Evolutionary conservation across 2,113 vertebrate species (phyloP).

Genomic region (Pao palembangensis): DNA sequence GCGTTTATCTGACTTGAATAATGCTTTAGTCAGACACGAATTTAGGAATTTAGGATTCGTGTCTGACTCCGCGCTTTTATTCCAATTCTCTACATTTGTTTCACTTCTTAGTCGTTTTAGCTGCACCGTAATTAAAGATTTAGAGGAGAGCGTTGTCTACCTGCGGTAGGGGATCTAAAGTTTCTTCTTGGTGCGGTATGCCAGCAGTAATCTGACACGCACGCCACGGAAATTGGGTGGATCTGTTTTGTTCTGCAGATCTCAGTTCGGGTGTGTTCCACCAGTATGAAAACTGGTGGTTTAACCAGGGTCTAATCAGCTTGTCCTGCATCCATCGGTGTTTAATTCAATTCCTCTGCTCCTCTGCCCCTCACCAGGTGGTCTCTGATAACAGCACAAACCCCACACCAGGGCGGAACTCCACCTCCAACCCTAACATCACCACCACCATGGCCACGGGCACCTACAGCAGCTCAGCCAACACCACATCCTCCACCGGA

Average conservation of each 20-base stretch:
- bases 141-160: constrained; percentile 42
- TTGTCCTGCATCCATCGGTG: not conserved
- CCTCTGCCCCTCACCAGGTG: constrained; percentile 50
- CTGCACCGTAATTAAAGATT: constrained; percentile 60
- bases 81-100: not conserved
- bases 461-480: constrained; percentile 41
- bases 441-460: constrained; percentile 45
- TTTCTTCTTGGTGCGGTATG: constrained; percentile 49
- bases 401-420: constrained; percentile 26
- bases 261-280: not conserved
- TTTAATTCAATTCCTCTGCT: not conserved
- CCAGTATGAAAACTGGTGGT: too few species aligned
- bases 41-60: too few species aligned
- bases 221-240: not conserved
- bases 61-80: not conserved
- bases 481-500: constrained; percentile 46
- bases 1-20: too few species aligned
- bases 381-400: constrained; percentile 42
- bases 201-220: constrained; percentile 55
- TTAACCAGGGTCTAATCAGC: not conserved
- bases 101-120: not conserved
- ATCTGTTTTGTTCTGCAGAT: not conserved
- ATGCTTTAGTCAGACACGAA: not conserved
- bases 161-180: constrained; percentile 58
- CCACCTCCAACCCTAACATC: constrained; percentile 44